Conservation (phyloP, 2,888 invertebrate species). For the Resseliella maxima region DNA sequence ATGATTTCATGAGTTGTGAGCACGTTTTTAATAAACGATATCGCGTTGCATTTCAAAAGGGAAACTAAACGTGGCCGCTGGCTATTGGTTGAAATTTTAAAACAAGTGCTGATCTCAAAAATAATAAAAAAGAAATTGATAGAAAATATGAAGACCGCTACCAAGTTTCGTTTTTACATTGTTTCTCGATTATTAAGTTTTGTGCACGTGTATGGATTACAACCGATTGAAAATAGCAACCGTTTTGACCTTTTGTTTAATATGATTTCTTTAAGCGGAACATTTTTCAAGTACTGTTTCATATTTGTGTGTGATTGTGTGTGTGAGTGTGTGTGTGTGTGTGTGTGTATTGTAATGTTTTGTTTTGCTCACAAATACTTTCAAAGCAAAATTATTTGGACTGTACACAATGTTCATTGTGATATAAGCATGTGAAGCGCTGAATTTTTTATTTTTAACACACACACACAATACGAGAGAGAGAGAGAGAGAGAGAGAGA, state of each 20-base stretch:
- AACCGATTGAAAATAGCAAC: not conserved
- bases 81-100: not conserved
- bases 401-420: not conserved
- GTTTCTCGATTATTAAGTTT: not conserved
- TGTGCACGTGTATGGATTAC: not conserved
- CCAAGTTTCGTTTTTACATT: not conserved
- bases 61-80: not conserved
- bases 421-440: not conserved
- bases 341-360: no score
- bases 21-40: slow-evolving; percentile 31
- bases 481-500: not conserved
- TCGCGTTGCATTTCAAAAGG: not conserved
- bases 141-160: not conserved
- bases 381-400: no score
- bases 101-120: not conserved
- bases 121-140: not conserved
- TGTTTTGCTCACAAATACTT: no score
- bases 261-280: not conserved
- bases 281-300: not conserved
- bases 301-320: not conserved
- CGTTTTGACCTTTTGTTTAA: not conserved
- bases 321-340: not conserved
- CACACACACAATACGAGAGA: not conserved
- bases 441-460: not conserved
- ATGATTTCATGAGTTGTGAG: not conserved